A percentile compares a stretch with the other conserved stretches of the same genome.
phyloP scores from a whole-genome alignment of 2,888 invertebrate genomes.

The Drosophila emarginata region DNA sequence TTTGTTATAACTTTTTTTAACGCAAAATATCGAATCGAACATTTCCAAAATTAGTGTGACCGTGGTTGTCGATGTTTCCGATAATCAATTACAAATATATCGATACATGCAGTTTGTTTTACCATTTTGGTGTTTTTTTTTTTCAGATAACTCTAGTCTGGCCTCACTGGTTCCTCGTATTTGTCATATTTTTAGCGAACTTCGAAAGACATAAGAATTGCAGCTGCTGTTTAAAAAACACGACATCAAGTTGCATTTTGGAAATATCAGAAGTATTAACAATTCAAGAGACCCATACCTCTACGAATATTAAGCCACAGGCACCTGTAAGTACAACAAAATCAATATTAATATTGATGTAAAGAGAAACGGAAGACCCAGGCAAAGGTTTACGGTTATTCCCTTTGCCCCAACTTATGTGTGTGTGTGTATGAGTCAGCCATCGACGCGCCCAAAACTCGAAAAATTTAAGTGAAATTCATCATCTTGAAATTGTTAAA shows the following conservation, averaged over 20 bases:
- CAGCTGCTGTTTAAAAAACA: constrained; percentile 13
- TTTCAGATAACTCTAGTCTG: background rate
- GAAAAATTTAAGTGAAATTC: constrained; percentile 42
- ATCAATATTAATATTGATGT: background rate
- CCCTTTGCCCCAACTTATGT: constrained; percentile 15
- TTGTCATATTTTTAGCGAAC: constrained; percentile 17
- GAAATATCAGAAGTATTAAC: constrained; percentile 33
- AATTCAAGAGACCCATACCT: constrained; percentile 20
- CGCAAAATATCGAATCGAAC: constrained; percentile 65
- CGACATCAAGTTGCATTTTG: constrained; percentile 15
- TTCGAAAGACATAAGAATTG: constrained; percentile 24
- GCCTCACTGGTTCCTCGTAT: constrained; percentile 4
- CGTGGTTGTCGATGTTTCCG: background rate
- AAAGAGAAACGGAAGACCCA: background rate
- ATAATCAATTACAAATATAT: background rate
- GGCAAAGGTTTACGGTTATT: constrained; percentile 12
- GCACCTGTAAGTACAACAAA: constrained; percentile 56
- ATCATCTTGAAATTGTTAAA: background rate
- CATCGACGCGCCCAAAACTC: constrained; percentile 46
- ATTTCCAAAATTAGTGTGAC: constrained; percentile 63
- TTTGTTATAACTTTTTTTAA: constrained; percentile 63
- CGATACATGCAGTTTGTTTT: background rate
- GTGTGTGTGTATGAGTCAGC: constrained; percentile 64
- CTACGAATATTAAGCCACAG: constrained; percentile 3
- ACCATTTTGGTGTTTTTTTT: background rate